Conservation (phyloP, 1,140 invertebrate species). For the Drosophila cardini region DNA sequence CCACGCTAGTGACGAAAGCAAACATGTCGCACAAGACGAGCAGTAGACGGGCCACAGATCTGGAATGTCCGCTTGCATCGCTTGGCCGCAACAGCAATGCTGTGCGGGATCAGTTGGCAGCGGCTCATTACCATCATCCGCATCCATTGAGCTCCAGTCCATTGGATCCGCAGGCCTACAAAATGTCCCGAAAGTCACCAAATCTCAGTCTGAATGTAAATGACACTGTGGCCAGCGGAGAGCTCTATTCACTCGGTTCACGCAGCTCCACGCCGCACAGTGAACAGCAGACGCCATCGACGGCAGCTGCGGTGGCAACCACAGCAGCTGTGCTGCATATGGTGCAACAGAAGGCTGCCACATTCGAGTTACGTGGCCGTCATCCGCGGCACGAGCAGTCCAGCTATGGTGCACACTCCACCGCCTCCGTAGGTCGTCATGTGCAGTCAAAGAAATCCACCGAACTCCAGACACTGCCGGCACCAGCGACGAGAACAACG, state of each 20-base stretch:
- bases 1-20: background rate
- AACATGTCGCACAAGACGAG: slow-evolving; percentile 80
- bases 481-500: slow-evolving; percentile 53
- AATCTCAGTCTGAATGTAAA: slow-evolving; percentile 68
- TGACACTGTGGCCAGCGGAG: slow-evolving; percentile 51
- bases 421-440: slow-evolving; percentile 58
- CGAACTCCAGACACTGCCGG: slow-evolving; percentile 50
- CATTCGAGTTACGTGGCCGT: slow-evolving; percentile 76
- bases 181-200: slow-evolving; percentile 84
- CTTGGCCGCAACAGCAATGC: slow-evolving; percentile 86
- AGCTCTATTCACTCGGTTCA: slow-evolving; percentile 45
- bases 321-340: slow-evolving; percentile 64
- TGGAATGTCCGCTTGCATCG: slow-evolving; percentile 87
- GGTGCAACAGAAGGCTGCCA: slow-evolving; percentile 84
- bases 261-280: slow-evolving; percentile 53
- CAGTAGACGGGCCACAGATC: slow-evolving; percentile 69
- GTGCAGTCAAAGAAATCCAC: slow-evolving; percentile 47
- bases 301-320: slow-evolving; percentile 32
- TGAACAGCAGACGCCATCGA: slow-evolving; percentile 42
- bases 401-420: slow-evolving; percentile 60
- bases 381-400: slow-evolving; percentile 59
- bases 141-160: slow-evolving; percentile 85
- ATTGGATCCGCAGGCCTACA: slow-evolving; percentile 84
- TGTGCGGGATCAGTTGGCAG: slow-evolving; percentile 71
- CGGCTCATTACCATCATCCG: slow-evolving; percentile 79